Conservation (phyloP, 2,888 invertebrate species). For the Melipona bicolor region DNA sequence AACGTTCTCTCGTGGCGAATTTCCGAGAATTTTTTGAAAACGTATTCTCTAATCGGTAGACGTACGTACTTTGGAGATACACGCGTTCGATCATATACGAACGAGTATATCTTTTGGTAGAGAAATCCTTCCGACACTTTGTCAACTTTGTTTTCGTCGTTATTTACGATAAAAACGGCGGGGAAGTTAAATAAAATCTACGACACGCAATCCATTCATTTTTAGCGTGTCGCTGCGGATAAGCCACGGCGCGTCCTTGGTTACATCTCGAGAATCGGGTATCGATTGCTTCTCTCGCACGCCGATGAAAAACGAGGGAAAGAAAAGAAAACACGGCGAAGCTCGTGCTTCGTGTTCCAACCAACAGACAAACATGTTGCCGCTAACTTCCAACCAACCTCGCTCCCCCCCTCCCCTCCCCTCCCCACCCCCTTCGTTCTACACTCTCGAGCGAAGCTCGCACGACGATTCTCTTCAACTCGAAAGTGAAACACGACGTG, state of each 20-base stretch:
- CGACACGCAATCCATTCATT: slow-evolving; percentile 42
- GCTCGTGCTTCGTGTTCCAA: background rate
- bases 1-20: background rate
- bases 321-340: slow-evolving; percentile 33
- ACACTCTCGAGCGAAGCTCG: background rate
- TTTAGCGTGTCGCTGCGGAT: slow-evolving; percentile 63
- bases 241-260: slow-evolving; percentile 64
- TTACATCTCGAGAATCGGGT: slow-evolving; percentile 66
- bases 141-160: no score
- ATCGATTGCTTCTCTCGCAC: slow-evolving; percentile 60
- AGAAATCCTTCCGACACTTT: no score
- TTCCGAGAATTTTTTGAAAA: no score
- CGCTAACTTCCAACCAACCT: slow-evolving; percentile 5
- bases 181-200: background rate
- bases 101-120: no score
- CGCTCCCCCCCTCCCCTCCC: background rate
- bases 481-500: background rate
- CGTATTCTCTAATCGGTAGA: fast-evolving
- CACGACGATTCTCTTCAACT: background rate
- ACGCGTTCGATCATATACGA: background rate
- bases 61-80: background rate
- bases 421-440: background rate
- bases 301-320: slow-evolving; percentile 38
- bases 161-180: background rate
- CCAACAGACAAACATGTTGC: slow-evolving; percentile 37